Evolutionary conservation across 2,797 vertebrate genomes (phyloP).

Genomic region (Melanotaenia pygmaea): DNA sequence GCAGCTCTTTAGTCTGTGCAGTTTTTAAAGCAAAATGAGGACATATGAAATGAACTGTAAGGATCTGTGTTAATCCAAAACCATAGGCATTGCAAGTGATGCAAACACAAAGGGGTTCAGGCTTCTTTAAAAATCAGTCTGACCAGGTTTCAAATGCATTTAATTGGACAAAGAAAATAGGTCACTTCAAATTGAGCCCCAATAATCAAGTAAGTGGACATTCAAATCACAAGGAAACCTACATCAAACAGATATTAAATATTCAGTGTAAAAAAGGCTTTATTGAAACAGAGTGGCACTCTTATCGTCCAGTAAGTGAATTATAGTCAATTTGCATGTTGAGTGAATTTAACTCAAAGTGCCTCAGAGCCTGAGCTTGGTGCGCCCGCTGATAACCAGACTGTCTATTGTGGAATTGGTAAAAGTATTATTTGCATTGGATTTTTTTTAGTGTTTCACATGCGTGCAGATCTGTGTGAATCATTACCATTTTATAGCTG

Average conservation of each 20-base stretch:
- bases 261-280: constrained; percentile 66
- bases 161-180: not conserved
- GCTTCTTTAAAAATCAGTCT: not conserved
- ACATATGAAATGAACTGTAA: not conserved
- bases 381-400: constrained; percentile 55
- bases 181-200: constrained; percentile 46
- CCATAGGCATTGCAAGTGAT: constrained; percentile 3
- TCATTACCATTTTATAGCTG: not conserved
- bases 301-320: constrained; percentile 75
- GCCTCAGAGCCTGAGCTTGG: constrained; percentile 49
- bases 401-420: constrained; percentile 44
- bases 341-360: constrained; percentile 70
- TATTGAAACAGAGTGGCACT: constrained; percentile 67
- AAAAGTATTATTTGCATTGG: constrained; percentile 30
- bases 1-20: constrained; percentile 1
- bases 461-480: constrained; percentile 2
- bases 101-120: not conserved
- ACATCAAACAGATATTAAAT: constrained; percentile 63
- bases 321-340: constrained; percentile 77
- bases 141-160: constrained; percentile 9
- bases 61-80: constrained; percentile 4
- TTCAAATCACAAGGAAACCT: constrained; percentile 53
- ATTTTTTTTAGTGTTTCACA: constrained; percentile 3
- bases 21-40: not conserved
- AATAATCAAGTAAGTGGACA: constrained; percentile 53